phyloP scores from a whole-genome alignment of 2,888 invertebrate genomes.

The Cephus pulcher region DNA sequence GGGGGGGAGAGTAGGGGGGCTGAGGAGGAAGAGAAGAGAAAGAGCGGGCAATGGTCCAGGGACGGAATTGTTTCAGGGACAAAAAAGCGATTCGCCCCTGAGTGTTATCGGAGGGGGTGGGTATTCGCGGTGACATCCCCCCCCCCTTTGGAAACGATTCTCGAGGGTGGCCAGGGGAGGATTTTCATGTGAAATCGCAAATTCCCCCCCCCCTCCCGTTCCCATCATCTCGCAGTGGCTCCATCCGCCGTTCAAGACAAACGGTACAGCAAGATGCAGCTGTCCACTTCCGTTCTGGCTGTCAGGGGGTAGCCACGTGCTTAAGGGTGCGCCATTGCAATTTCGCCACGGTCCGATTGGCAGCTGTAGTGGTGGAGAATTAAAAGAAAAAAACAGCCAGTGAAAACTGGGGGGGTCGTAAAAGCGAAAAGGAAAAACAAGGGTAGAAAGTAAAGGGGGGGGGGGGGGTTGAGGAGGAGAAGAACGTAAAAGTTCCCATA shows the following conservation, averaged over 20 bases:
- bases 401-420: neutral
- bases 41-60: conserved; percentile 52
- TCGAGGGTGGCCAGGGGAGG: conserved; percentile 26
- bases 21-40: conserved; percentile 11
- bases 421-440: neutral
- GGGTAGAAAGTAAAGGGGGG: neutral
- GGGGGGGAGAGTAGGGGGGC: neutral
- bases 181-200: neutral
- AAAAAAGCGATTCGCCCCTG: conserved; percentile 59
- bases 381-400: neutral
- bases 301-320: neutral
- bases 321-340: neutral
- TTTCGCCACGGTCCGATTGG: neutral
- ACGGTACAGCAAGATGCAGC: neutral
- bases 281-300: neutral
- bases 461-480: no score
- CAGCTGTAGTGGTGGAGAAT: neutral
- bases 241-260: neutral
- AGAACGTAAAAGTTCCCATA: neutral
- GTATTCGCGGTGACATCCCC: conserved; percentile 37
- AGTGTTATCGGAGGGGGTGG: conserved; percentile 58
- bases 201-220: conserved; percentile 10
- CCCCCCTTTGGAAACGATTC: conserved; percentile 18
- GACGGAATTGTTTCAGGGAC: conserved; percentile 57
- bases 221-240: neutral